Base-by-base conservation (phyloP, 30 jellyfish, hydroid and myxozoan species). In the Nemopilema nomurai region DNA sequence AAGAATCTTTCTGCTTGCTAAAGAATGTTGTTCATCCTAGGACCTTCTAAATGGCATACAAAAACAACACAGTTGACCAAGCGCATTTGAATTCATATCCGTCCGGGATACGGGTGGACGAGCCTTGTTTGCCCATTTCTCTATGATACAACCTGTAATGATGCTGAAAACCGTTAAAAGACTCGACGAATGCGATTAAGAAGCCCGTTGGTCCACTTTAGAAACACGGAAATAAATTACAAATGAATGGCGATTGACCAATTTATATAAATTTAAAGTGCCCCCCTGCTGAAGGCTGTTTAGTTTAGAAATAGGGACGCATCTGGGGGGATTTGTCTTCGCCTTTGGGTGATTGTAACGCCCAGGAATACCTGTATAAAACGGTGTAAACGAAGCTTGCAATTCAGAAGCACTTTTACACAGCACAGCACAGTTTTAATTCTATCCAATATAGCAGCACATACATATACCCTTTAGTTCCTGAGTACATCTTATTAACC, bases 391-490 rank as follows among this genome's bases (percentile, higher is more conserved):
- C 9, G 17, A 20, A 67, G 23, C 76, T 19, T 17, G 8, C 30
- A 67, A 7, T 16, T 67, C 76, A 67, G 76, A 67, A 66, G 33
- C 33, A 32, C 76, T 32, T 32, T 23, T 67, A 32, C 33, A 67
- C 28, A 67, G 76, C 76, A 23, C 52, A 67, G 76, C 76, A 67
- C 76, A 67, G 51, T 67, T 19, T 23, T 67, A 29, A 67, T 67
- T 67, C 21, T 67, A 23, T 28, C 19, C 33, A 23, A 20, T 67
- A 23, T 67, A 67, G 76, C 21, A 67, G 76, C 76, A 67, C 76
- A 67, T 67, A 67, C n/a, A 41, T 41, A 3, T 41, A 41, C 13
- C 6, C 13, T 41, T 3, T 3, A 41, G 57, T 41, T 41, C n/a
- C 13, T 41, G 13, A 41, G 13, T 41, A 41, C 13, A 41, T 41